These are phyloP conservation scores for Drosophila mauritiana DNA, from an alignment of 1,140 invertebrate genomes.

Conservation along the genomic window DNA sequence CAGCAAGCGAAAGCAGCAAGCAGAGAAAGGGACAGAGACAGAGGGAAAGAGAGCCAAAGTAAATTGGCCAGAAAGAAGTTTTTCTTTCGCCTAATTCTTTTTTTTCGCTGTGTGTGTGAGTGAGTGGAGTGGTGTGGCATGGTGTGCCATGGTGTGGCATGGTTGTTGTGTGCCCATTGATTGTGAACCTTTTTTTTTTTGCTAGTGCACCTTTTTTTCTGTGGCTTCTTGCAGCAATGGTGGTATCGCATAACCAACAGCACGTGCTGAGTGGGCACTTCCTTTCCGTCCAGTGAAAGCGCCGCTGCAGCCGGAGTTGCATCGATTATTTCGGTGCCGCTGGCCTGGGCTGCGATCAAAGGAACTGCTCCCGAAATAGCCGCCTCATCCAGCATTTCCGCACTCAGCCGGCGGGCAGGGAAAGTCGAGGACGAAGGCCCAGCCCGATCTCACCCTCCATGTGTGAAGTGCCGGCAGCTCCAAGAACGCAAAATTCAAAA, in stretches of 20 bases:
- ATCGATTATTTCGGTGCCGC: constrained; percentile 3
- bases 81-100: constrained; percentile 23
- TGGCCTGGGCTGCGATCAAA: neutral
- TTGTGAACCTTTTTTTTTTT: constrained; percentile 34
- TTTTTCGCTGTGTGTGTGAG: constrained; percentile 19
- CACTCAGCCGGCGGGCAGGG: constrained; percentile 7
- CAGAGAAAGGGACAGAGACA: constrained; percentile 7
- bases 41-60: constrained; percentile 32
- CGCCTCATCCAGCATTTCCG: constrained; percentile 55
- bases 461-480: constrained; percentile 37
- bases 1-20: constrained; percentile 31
- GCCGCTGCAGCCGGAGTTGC: constrained; percentile 23
- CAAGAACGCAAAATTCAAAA: constrained; percentile 10
- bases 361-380: constrained; percentile 48
- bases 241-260: constrained; percentile 72
- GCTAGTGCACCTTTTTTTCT: constrained; percentile 47
- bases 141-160: too few species aligned
- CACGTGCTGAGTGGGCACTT: constrained; percentile 21
- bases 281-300: neutral
- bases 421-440: neutral
- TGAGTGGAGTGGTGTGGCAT: too few species aligned
- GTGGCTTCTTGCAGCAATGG: constrained; percentile 51
- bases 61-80: constrained; percentile 39
- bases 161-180: constrained; percentile 5
- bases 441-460: constrained; percentile 5